Conservation (phyloP, 2,888 invertebrate genomes). For the Dolichopus griseipennis region DNA sequence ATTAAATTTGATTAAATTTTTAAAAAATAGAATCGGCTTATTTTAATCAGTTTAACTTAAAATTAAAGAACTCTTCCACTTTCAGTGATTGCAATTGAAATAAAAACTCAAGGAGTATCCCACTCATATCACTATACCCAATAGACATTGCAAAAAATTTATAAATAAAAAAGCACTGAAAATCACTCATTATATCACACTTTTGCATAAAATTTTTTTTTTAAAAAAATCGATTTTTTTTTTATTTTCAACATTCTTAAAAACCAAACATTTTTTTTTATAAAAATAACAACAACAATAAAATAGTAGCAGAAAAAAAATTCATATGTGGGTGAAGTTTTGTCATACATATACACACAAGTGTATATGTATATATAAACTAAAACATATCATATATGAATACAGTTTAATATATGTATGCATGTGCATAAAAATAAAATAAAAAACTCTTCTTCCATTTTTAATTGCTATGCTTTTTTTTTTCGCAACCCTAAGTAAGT, state of each 20-base stretch:
- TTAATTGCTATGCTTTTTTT: background rate
- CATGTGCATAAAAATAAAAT: background rate
- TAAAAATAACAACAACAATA: background rate
- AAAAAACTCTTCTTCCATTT: background rate
- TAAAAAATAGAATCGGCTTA: too few relatives aligned
- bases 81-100: too few relatives aligned
- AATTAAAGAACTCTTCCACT: too few relatives aligned
- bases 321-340: slow-evolving; percentile 1
- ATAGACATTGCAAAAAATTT: too few relatives aligned
- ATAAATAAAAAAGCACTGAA: background rate
- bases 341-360: background rate
- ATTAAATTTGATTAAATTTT: too few relatives aligned
- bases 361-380: too few relatives aligned
- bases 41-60: too few relatives aligned
- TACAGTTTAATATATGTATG: background rate
- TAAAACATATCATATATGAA: too few relatives aligned
- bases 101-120: too few relatives aligned
- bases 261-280: too few relatives aligned
- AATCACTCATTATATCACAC: background rate
- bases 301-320: background rate
- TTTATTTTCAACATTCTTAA: background rate
- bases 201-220: background rate
- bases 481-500: background rate
- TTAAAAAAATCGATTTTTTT: background rate
- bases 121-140: too few relatives aligned